Conservation (phyloP, 2,113 vertebrate species). For the Deroptyus accipitrinus region DNA sequence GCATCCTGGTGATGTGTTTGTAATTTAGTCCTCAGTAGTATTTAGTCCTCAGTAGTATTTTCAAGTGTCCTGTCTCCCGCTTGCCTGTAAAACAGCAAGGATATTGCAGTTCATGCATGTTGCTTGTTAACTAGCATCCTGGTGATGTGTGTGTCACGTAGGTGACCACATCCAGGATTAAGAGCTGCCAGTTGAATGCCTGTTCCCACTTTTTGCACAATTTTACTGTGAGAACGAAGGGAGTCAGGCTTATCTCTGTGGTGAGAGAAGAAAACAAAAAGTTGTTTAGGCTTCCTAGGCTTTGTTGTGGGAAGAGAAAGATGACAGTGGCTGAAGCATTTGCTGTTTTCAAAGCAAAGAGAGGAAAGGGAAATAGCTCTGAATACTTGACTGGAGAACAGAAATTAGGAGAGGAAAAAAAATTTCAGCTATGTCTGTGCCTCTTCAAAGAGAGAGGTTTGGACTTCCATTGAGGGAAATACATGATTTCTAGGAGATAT, state of each 20-base stretch:
- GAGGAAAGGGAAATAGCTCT: not conserved
- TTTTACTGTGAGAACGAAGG: not conserved
- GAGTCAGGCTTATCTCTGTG: not conserved
- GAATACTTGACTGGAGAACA: not conserved
- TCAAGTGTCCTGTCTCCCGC: not conserved
- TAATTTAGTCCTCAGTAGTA: not conserved
- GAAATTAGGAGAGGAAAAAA: not conserved
- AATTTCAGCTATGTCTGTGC: not conserved
- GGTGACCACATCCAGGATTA: not conserved
- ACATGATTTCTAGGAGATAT: not conserved
- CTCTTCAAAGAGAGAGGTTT: not conserved
- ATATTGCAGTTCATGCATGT: not conserved
- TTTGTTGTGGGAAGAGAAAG: not conserved
- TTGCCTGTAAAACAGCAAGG: not conserved
- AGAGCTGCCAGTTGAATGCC: not conserved
- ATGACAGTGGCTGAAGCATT: not conserved
- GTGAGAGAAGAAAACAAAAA: not conserved
- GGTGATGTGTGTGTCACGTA: not conserved
- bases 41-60: not conserved
- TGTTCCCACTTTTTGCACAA: not conserved
- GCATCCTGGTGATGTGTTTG: not conserved
- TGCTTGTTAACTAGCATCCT: not conserved
- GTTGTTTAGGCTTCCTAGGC: not conserved
- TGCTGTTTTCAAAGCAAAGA: not conserved
- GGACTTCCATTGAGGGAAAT: not conserved